phyloP scores from a whole-genome alignment of 2,888 invertebrate genomes.

The Limenitis arthemis region DNA sequence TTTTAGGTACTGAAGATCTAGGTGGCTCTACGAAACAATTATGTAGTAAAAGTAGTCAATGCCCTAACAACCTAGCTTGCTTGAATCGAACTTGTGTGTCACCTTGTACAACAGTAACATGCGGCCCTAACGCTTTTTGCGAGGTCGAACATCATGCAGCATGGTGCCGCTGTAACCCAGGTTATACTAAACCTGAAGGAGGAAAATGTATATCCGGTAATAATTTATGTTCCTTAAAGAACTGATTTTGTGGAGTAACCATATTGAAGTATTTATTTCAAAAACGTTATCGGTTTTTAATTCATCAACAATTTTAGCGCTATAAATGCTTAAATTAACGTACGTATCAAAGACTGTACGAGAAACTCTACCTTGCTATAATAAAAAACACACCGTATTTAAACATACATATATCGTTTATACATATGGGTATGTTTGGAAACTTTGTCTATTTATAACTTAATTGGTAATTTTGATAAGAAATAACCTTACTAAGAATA shows the following conservation, averaged over 20 bases:
- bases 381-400: too few species aligned
- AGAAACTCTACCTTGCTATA: too few species aligned
- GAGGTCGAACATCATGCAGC: conserved; percentile 91
- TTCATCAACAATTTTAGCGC: too few species aligned
- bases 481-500: too few species aligned
- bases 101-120: conserved; percentile 83
- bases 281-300: too few species aligned
- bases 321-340: too few species aligned
- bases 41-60: conserved; percentile 82
- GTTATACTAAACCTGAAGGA: conserved; percentile 82
- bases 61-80: conserved; percentile 86
- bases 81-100: conserved; percentile 84
- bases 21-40: conserved; percentile 73
- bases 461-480: too few species aligned
- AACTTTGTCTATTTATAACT: too few species aligned
- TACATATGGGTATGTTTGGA: too few species aligned
- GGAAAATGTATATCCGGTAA: conserved; percentile 89
- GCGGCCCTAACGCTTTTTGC: conserved; percentile 89
- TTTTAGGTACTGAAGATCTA: conserved; percentile 46
- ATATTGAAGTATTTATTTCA: neutral
- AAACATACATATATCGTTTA: too few species aligned
- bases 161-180: conserved; percentile 90
- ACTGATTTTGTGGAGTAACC: neutral
- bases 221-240: neutral
- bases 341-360: too few species aligned